Evolutionary conservation across 1,140 invertebrate genomes (phyloP).

Genomic region (Paracyclopina nana): DNA sequence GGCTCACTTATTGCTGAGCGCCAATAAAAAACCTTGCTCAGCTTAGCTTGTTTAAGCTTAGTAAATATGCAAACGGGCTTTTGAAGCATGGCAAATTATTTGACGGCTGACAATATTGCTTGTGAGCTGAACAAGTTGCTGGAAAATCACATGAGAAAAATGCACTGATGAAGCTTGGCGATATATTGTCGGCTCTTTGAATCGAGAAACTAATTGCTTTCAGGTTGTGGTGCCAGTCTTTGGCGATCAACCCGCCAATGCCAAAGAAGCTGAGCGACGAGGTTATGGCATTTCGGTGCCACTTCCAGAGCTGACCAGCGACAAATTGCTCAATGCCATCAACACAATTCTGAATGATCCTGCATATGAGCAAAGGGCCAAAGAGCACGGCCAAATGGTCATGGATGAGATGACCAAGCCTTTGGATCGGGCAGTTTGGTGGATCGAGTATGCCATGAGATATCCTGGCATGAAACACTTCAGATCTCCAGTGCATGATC

Average conservation of each 20-base stretch:
- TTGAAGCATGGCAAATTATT: too few species aligned
- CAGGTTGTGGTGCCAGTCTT: slow-evolving; percentile 15
- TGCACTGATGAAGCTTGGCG: too few species aligned
- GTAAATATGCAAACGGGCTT: too few species aligned
- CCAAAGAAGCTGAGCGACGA: neutral
- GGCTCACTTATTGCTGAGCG: too few species aligned
- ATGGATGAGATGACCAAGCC: slow-evolving; percentile 30
- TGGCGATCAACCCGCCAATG: slow-evolving; percentile 14
- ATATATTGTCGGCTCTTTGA: too few species aligned
- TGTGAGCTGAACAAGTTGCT: too few species aligned
- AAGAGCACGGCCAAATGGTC: slow-evolving; percentile 17
- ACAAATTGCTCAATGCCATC: slow-evolving; percentile 10
- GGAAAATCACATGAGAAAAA: too few species aligned
- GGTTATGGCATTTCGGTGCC: neutral
- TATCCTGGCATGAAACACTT: slow-evolving; percentile 28
- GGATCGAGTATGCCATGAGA: slow-evolving; percentile 33
- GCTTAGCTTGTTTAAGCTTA: too few species aligned
- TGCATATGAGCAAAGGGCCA: neutral
- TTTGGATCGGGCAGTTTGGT: slow-evolving; percentile 32
- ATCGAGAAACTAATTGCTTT: too few species aligned
- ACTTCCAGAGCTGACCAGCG: slow-evolving; percentile 1
- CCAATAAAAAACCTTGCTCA: too few species aligned
- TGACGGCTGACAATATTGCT: too few species aligned
- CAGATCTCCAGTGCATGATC: slow-evolving; percentile 19
- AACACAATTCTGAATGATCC: neutral